phyloP scores from a whole-genome alignment of 2,888 invertebrate species.

The Brenthis daphne region DNA sequence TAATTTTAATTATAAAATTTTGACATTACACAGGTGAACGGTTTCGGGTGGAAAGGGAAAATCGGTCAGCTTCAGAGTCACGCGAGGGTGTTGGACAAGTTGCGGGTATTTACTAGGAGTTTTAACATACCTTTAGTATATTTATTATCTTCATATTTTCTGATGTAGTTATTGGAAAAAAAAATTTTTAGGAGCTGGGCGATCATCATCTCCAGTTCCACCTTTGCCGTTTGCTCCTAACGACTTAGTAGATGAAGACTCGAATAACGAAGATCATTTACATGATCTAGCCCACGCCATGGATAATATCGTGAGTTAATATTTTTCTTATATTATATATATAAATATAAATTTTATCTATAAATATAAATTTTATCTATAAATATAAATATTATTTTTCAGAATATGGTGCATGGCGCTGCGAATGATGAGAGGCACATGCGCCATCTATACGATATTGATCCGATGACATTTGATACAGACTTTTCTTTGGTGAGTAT shows the following conservation, averaged over 20 bases:
- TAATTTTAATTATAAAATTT: no score
- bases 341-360: not conserved
- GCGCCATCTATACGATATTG: conserved; percentile 5
- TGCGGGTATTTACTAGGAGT: no score
- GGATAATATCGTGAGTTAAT: conserved; percentile 11
- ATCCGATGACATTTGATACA: not conserved
- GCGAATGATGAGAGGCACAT: conserved; percentile 1
- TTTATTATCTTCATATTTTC: not conserved
- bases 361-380: not conserved
- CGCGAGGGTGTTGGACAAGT: no score
- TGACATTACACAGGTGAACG: no score
- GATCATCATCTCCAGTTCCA: conserved; percentile 7
- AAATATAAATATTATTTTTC: not conserved
- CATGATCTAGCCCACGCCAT: conserved; percentile 10
- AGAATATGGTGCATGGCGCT: not conserved
- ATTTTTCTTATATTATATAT: no score
- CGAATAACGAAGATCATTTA: not conserved
- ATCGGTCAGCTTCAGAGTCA: no score
- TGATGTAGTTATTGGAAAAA: not conserved
- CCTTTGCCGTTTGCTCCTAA: conserved; percentile 1
- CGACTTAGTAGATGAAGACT: conserved; percentile 7
- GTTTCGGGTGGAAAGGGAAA: no score
- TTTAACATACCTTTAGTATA: no score
- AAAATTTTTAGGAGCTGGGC: not conserved
- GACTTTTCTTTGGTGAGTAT: not conserved